Percentiles rank a stretch among this genome's conserved stretches.
Conservation (phyloP, 2,888 invertebrate genomes). For the Trisateles emortualis region DNA sequence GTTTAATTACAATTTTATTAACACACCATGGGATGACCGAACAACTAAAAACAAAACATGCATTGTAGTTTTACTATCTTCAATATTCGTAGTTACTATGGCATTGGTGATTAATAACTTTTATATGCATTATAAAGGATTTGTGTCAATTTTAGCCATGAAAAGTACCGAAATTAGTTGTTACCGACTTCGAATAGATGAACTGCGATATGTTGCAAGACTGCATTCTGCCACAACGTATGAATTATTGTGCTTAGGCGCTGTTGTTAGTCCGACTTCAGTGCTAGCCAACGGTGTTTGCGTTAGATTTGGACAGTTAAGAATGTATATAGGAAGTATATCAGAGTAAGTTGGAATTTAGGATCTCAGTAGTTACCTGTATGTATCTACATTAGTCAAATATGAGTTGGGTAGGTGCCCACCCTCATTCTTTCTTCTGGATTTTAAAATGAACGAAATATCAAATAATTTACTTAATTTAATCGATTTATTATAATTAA, state of each 20-base stretch:
- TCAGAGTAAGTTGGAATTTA: slow-evolving; percentile 58
- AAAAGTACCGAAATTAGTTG: slow-evolving; percentile 59
- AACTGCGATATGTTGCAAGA: slow-evolving; percentile 67
- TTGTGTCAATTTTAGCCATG: slow-evolving; percentile 22
- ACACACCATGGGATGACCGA: slow-evolving; percentile 76
- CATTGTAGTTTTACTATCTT: slow-evolving; percentile 60
- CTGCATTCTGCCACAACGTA: slow-evolving; percentile 67
- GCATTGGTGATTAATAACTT: slow-evolving; percentile 65
- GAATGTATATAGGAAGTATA: slow-evolving; percentile 64
- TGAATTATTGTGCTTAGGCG: slow-evolving; percentile 73
- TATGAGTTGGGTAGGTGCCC: too few relatives aligned
- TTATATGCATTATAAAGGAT: slow-evolving; percentile 63
- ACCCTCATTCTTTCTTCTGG: too few relatives aligned
- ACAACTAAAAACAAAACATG: slow-evolving; percentile 67
- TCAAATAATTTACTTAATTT: too few relatives aligned
- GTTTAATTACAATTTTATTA: slow-evolving; percentile 70
- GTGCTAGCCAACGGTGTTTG: slow-evolving; percentile 71
- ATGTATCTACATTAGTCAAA: too few relatives aligned
- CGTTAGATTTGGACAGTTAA: slow-evolving; percentile 66
- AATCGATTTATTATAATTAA: too few relatives aligned
- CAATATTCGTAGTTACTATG: slow-evolving; percentile 65
- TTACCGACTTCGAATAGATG: slow-evolving; percentile 64
- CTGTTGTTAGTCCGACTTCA: slow-evolving; percentile 63
- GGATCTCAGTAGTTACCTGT: too few relatives aligned
- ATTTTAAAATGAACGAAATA: too few relatives aligned